Percentiles rank a stretch among this genome's conserved stretches.
These are phyloP conservation scores for Tetranychus truncatus DNA, from an alignment of 2,888 invertebrate species.

Conservation along the genomic window DNA sequence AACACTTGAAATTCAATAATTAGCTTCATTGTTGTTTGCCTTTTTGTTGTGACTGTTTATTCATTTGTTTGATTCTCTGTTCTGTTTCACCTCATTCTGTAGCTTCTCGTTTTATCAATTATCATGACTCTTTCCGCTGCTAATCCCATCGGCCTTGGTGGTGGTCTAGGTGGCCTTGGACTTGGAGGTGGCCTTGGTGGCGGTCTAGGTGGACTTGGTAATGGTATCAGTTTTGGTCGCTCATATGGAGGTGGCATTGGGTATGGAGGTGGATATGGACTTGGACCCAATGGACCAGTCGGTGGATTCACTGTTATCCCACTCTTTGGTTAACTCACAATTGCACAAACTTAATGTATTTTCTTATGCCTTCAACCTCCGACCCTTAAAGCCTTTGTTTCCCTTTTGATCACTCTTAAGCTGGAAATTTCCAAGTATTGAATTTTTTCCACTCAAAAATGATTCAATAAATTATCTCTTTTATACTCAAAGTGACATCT, in stretches of 20 bases:
- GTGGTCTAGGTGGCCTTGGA: background rate
- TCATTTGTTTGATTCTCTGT: background rate
- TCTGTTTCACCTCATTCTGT: background rate
- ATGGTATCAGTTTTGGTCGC: background rate
- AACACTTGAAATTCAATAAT: too few species aligned
- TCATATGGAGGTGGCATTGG: background rate
- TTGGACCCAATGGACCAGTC: background rate
- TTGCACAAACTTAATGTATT: too few species aligned
- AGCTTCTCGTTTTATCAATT: background rate
- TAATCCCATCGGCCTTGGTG: conserved; percentile 2
- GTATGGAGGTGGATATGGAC: background rate
- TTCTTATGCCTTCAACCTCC: background rate
- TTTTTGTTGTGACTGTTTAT: background rate
- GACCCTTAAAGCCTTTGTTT: too few species aligned
- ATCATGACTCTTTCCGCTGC: background rate
- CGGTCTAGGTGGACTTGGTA: background rate
- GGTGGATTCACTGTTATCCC: background rate
- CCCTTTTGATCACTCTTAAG: too few species aligned
- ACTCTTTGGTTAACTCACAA: background rate
- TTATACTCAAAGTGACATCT: too few species aligned
- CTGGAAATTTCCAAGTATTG: too few species aligned
- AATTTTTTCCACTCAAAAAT: too few species aligned
- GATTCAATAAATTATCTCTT: too few species aligned
- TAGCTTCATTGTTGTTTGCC: background rate
- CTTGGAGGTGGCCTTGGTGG: background rate